Conservation (phyloP, 2,113 vertebrate species). For the Podarcis raffonei region DNA sequence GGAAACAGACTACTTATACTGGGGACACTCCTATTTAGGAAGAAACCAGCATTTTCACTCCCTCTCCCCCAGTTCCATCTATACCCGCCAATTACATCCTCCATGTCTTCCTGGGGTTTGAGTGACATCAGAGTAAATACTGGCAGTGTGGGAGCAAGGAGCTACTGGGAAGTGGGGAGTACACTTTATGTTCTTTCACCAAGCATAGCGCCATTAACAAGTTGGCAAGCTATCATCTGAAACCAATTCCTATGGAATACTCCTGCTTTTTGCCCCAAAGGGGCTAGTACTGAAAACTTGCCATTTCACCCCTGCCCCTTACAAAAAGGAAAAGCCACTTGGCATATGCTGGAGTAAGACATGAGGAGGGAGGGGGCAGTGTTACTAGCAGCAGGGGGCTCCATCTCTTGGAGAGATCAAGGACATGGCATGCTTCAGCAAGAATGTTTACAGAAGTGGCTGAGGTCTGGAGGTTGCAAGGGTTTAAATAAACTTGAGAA, state of each 20-base stretch:
- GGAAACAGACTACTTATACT: not conserved
- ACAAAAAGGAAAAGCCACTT: not conserved
- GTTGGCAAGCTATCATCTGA: not conserved
- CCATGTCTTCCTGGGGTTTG: not conserved
- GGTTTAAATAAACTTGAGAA: constrained; percentile 73
- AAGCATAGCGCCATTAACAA: not conserved
- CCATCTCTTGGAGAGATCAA: rapidly evolving
- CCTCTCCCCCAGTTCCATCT: not conserved
- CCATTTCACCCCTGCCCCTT: not conserved
- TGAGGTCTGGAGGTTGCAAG: constrained; percentile 58
- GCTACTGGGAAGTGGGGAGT: not conserved
- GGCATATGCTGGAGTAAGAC: rapidly evolving
- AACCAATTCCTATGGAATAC: not conserved
- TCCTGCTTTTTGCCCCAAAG: not conserved
- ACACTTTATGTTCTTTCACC: not conserved
- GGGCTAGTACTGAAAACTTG: not conserved
- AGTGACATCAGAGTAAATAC: constrained; percentile 11
- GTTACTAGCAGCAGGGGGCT: rapidly evolving
- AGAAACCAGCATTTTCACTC: not conserved
- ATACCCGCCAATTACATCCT: not conserved
- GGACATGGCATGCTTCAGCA: not conserved
- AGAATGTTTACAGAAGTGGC: constrained; percentile 4
- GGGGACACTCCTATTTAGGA: not conserved
- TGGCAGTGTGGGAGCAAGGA: not conserved
- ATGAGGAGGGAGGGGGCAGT: not conserved